Base-by-base conservation (phyloP, 2,113 vertebrate species). In the Hippopotamus amphibius region DNA sequence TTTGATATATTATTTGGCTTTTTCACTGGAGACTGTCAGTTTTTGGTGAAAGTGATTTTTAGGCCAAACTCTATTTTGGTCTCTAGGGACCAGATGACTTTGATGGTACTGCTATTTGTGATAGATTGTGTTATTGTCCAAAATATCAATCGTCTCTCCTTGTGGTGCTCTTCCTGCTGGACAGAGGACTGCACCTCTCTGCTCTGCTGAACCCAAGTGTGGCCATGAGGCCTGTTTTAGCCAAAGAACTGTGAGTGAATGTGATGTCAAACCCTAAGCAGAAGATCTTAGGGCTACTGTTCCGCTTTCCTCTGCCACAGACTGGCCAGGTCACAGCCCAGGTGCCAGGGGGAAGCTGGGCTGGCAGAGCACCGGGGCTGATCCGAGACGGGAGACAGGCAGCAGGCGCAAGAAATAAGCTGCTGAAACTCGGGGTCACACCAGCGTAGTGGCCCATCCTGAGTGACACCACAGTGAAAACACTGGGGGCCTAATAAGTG, bases 21-120 rank as follows among this genome's bases (percentile, higher is more conserved):
- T 93, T 83, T 83, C 19, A 2, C 11, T 11, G 33, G 57, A 93
- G 17, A 55, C 24, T 71, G 76, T 91, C 83, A 55, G 3, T 90
- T 92, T 93, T n/a, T 76, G 76, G 48, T 21, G 65, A 57, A 76
- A 53, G 72, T 30, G 22, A 82, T 71, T 97, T 96, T 92, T 84
- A 82, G 17, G 1, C 37, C 33, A 22, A 86, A 71, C 13, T 26
- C 19, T 76, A 81, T 92, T 95, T 97, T 85, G 50, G 24, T 65
- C 6, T 81, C 22, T 46, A 50, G 76, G 33, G 8, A 37, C 53
- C 6, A 88, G 28, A 68, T 16, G 5, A 81, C 24, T 61, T 48
- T 24, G 65, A 11, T 43, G 33, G 1, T 50, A 69, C 57, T 9
- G 50, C 63, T 89, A 12, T 90, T 37, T 89, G 80, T 90, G 63